A percentile compares a stretch with the other conserved stretches of the same genome.
phyloP scores from a whole-genome alignment of 37 sponge, comb jelly and placozoan genomes.

The Amphimedon queenslandica region DNA sequence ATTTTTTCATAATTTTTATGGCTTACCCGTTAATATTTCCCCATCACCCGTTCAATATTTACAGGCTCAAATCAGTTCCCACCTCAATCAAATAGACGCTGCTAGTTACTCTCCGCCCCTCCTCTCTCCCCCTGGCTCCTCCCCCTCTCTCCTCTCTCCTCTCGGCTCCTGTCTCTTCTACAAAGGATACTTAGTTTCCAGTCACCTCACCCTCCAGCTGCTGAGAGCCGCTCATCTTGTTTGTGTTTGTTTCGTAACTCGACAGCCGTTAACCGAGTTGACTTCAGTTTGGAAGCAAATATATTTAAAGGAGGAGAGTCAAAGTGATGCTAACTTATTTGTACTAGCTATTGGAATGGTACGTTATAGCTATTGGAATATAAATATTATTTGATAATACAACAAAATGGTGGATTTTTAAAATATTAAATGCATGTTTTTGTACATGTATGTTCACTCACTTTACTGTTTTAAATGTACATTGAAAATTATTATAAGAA shows the following conservation, averaged over 20 bases:
- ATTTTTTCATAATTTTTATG: background rate
- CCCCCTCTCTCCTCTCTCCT: too few relatives aligned
- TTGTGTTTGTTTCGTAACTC: too few relatives aligned
- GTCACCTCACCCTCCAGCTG: constrained; percentile 23
- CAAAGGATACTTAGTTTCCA: constrained; percentile 40
- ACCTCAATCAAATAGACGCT: constrained; percentile 25
- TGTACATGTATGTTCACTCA: too few relatives aligned
- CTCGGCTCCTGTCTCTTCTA: constrained; percentile 44
- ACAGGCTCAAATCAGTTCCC: constrained; percentile 19
- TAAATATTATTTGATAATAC: background rate
- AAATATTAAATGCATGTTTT: too few relatives aligned
- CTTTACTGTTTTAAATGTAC: too few relatives aligned
- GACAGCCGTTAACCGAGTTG: constrained; percentile 42
- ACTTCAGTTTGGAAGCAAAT: constrained; percentile 58
- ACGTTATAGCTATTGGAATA: background rate
- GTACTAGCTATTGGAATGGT: constrained; percentile 34
- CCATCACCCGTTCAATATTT: too few relatives aligned
- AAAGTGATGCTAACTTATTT: background rate
- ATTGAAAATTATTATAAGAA: too few relatives aligned
- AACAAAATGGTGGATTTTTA: too few relatives aligned
- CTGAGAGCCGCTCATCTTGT: constrained; percentile 16
- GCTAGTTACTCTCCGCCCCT: too few relatives aligned
- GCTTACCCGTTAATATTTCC: too few relatives aligned
- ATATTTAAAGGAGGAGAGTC: background rate
- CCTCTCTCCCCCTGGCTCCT: too few relatives aligned